Evolutionary conservation across 2,113 vertebrate species (phyloP).

Genomic region (Mellivora capensis): DNA sequence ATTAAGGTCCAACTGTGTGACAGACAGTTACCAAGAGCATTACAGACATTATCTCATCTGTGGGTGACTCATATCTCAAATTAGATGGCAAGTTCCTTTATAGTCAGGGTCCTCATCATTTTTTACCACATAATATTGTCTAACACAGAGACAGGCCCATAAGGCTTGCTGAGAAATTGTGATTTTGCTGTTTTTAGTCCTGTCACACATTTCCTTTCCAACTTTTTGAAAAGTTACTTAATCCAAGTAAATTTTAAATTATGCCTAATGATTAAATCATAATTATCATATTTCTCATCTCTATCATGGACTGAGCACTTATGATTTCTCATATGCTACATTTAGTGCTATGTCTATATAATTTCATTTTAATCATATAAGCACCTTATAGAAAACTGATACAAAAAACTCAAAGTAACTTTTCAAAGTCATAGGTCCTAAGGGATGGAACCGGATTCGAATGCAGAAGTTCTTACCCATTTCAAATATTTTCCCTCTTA

Average conservation of each 20-base stretch:
- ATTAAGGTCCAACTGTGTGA: not conserved
- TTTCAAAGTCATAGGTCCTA: not conserved
- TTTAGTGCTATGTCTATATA: not conserved
- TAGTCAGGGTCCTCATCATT: not conserved
- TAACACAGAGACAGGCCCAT: not conserved
- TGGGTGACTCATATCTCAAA: not conserved
- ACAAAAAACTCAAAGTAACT: not conserved
- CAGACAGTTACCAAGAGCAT: not conserved
- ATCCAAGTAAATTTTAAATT: slow-evolving; percentile 39
- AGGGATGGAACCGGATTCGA: not conserved
- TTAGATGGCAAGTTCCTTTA: not conserved
- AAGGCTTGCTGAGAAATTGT: not conserved
- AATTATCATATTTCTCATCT: not conserved
- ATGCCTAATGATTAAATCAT: not conserved
- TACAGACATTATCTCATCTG: not conserved
- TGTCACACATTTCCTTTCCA: slow-evolving; percentile 32
- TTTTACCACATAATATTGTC: not conserved
- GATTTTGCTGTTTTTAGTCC: not conserved
- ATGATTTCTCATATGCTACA: not conserved
- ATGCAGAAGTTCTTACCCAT: not conserved
- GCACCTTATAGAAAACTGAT: not conserved
- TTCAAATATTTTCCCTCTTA: not conserved
- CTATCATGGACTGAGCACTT: not conserved
- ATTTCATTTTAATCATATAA: not conserved
- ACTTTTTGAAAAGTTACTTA: slow-evolving; percentile 20